Base-by-base conservation (phyloP, 2,888 invertebrate genomes). In the Pharmacophagus antenor region DNA sequence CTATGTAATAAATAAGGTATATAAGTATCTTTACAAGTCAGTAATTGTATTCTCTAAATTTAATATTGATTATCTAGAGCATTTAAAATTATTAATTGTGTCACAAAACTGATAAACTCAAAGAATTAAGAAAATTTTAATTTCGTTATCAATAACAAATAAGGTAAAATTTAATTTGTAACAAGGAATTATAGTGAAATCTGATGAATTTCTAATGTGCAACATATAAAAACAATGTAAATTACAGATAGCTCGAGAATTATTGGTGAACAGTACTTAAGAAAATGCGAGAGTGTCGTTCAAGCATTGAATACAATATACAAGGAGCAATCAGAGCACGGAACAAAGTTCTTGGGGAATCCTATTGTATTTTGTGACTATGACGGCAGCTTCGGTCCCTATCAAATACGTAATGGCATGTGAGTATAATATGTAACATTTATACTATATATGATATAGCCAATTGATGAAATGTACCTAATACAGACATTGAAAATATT, bases 221-320 rank as follows among this genome's bases (percentile, higher is more conserved):
- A 17, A 42, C 17, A 6, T 4, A 74, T 70, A 73, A 74, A 70
- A 66, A 46, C 31, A 41, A 31, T 27, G 63, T 42, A 63, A 58
- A 62, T 67, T 69, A 27, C 69, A 93, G 92, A 91, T 75, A 82
- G 87, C 62, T 62, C 74, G 56, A 69, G 76, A 49, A 70, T 76
- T 58, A 73, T 90, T 49, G 94, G 94, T 48, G 83, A 84, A 48
- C 88, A 92, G 71, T 95, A 95, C 77, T 77, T 94, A 58, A 85
- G 94, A 67, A 89, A 91, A 75, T 95, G 95, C 75, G 95, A 95
- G 79, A 94, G 94, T 77, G 80, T 92, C 64, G 86, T 91, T 31
- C 87, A 91, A 63, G 93, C 93, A 4, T 84, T 90, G 69, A 77
- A 80, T 5, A 77, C 80, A 58, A 87, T 94, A 64, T 78, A 83